These are phyloP conservation scores for Carcina quercana DNA, from an alignment of 2,888 invertebrate species.

Conservation along the genomic window DNA sequence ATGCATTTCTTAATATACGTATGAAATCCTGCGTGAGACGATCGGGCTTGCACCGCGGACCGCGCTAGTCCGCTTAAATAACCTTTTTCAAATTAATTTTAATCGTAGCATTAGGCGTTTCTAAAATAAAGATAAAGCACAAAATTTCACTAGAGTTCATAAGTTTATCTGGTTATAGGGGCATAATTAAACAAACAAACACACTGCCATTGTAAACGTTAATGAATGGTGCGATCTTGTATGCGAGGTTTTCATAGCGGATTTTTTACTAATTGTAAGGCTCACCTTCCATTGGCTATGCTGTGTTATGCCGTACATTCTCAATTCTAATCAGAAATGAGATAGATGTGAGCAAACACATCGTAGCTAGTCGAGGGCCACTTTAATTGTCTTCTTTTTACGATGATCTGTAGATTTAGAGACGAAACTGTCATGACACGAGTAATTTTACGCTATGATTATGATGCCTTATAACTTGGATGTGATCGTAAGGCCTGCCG, in stretches of 20 bases:
- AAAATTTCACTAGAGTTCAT: constrained; percentile 62
- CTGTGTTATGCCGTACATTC: too few species aligned
- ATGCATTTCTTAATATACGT: constrained; percentile 69
- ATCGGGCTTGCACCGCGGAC: constrained; percentile 65
- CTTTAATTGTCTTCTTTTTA: constrained; percentile 25
- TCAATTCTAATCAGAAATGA: too few species aligned
- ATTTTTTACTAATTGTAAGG: too few species aligned
- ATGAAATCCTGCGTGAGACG: constrained; percentile 46
- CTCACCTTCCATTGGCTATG: too few species aligned
- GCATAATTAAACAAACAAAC: constrained; percentile 50
- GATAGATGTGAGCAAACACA: too few species aligned
- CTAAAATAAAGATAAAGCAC: constrained; percentile 55
- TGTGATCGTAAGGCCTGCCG: constrained; percentile 23
- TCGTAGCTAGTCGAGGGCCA: too few species aligned
- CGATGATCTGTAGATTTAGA: constrained; percentile 28
- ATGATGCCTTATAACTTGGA: constrained; percentile 59
- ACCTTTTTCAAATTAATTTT: constrained; percentile 46
- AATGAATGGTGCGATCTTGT: constrained; percentile 46
- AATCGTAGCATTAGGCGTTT: constrained; percentile 52
- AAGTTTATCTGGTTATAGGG: constrained; percentile 36
- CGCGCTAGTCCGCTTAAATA: constrained; percentile 52
- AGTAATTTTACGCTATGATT: constrained; percentile 38
- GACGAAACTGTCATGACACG: constrained; percentile 28
- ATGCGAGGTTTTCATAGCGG: constrained; percentile 38
- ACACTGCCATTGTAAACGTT: constrained; percentile 67